phyloP scores from a whole-genome alignment of 2,113 vertebrate species.

The Peromyscus maniculatus region DNA sequence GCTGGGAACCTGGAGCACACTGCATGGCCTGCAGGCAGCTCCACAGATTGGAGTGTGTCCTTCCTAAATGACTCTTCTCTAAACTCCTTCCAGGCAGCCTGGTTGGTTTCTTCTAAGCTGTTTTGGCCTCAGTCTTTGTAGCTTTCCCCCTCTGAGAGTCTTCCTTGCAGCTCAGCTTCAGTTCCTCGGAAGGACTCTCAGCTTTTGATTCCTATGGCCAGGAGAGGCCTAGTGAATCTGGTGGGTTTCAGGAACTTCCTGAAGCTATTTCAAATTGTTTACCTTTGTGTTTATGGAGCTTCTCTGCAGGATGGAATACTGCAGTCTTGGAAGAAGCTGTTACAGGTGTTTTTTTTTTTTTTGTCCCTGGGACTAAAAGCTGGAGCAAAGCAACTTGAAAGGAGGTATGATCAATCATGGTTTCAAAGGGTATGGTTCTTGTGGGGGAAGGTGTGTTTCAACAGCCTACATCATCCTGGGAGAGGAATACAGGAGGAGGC shows the following conservation, averaged over 20 bases:
- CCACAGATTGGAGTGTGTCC: background rate
- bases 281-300: background rate
- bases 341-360: background rate
- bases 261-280: background rate
- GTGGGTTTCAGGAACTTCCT: background rate
- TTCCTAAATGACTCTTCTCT: background rate
- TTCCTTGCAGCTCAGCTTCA: background rate
- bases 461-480: background rate
- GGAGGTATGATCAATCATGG: background rate
- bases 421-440: background rate
- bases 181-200: background rate
- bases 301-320: background rate
- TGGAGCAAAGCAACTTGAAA: background rate
- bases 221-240: background rate
- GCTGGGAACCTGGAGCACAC: background rate
- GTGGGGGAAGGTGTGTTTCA: background rate
- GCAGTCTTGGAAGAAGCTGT: background rate
- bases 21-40: too few relatives aligned
- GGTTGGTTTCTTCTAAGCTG: background rate
- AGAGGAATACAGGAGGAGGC: background rate
- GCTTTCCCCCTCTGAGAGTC: background rate
- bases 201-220: background rate
- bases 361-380: background rate
- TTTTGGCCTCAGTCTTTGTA: background rate
- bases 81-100: background rate